These are phyloP conservation scores for Chromoteleia sp. DNA, from an alignment of 2,888 invertebrate genomes.

Conservation along the genomic window DNA sequence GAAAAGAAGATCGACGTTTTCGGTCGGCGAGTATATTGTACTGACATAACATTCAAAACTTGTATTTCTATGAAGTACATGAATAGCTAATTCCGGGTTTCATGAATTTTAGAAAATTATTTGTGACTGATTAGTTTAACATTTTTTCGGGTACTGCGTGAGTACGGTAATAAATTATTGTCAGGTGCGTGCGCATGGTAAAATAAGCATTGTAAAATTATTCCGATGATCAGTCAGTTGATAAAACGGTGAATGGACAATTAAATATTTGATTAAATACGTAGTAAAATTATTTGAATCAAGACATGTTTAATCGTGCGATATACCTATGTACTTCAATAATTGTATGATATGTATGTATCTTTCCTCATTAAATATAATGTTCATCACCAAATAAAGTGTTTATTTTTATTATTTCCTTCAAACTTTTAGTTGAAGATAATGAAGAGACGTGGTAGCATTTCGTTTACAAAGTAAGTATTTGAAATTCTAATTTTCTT, in stretches of 20 bases:
- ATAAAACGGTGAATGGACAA: conserved; percentile 30
- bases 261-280: conserved; percentile 8
- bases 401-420: no score
- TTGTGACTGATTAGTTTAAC: conserved; percentile 18
- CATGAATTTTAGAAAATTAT: conserved; percentile 6
- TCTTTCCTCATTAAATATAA: conserved; percentile 34
- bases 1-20: no score
- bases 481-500: no score
- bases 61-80: conserved; percentile 22
- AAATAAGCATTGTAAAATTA: conserved; percentile 27
- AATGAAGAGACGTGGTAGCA: no score
- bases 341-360: conserved; percentile 50
- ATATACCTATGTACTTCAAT: conserved; percentile 38
- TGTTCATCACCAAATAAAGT: conserved; percentile 34
- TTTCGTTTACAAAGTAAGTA: no score
- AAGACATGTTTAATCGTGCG: conserved; percentile 24
- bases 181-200: conserved; percentile 3
- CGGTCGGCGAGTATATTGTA: no score
- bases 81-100: conserved; percentile 1
- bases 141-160: conserved; percentile 17
- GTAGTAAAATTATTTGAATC: conserved; percentile 7
- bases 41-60: no score
- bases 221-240: conserved; percentile 17
- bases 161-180: conserved; percentile 14
- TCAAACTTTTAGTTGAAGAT: no score